Conservation (phyloP, 2,888 invertebrate genomes). For the Campopleginae sp. region DNA sequence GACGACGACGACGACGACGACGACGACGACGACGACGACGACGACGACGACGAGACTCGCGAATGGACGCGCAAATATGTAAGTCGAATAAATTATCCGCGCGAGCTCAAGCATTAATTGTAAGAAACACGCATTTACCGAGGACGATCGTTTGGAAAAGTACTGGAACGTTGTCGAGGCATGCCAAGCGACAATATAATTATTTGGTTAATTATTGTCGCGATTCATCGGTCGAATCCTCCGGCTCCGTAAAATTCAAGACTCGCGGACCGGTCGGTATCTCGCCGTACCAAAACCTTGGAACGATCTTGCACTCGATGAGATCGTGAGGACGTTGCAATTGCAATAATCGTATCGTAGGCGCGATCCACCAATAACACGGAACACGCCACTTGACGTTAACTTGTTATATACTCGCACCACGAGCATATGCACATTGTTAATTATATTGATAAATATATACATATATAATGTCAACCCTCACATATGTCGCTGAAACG, state of each 20-base stretch:
- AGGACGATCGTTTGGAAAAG: neutral
- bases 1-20: too few relatives aligned
- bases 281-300: neutral
- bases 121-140: neutral
- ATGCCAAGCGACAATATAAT: constrained; percentile 68
- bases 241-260: constrained; percentile 47
- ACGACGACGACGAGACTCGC: neutral
- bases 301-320: neutral
- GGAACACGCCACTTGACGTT: constrained; percentile 56
- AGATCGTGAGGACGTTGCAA: constrained; percentile 41
- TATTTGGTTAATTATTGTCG: constrained; percentile 69
- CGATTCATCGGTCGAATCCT: constrained; percentile 45
- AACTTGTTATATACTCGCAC: constrained; percentile 51
- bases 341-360: constrained; percentile 67
- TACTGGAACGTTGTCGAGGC: constrained; percentile 26
- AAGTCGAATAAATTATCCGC: neutral
- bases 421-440: constrained; percentile 4
- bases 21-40: too few relatives aligned
- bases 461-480: neutral
- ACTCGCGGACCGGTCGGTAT: neutral
- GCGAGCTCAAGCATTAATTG: neutral
- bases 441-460: neutral
- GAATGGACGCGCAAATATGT: neutral
- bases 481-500: neutral
- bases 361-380: constrained; percentile 58